Percentiles rank a stretch among this genome's conserved stretches.
Evolutionary conservation across 2,797 vertebrate genomes (phyloP).

Genomic region (Acipenser ruthenus): DNA sequence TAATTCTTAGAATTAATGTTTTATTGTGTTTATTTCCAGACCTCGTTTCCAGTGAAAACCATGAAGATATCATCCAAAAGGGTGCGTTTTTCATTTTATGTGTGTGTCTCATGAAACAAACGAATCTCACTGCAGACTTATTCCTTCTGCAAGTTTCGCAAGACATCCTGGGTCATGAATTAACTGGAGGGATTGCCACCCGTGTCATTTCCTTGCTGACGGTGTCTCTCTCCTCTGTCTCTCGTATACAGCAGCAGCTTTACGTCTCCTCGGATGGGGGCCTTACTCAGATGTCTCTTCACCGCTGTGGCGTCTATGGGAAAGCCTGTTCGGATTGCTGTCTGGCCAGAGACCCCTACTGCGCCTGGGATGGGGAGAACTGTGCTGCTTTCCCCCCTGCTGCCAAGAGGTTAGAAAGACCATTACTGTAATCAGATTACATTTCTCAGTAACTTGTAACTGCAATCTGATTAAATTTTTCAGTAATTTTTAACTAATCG

Average conservation of each 20-base stretch:
- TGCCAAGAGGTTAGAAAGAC: constrained; percentile 57
- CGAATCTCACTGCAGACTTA: background rate
- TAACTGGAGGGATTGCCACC: no score
- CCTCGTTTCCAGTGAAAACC: constrained; percentile 58
- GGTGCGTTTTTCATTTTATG: constrained; percentile 37
- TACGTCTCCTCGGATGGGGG: constrained; percentile 73
- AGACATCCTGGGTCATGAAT: no score
- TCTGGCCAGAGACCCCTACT: constrained; percentile 75
- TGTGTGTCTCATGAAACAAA: no score
- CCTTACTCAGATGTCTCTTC: constrained; percentile 74
- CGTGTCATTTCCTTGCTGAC: no score
- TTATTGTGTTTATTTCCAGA: constrained; percentile 36
- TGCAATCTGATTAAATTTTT: no score
- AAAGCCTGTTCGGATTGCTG: constrained; percentile 78
- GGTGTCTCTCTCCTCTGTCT: constrained; percentile 13
- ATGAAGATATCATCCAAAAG: constrained; percentile 73
- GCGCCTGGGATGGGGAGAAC: constrained; percentile 76
- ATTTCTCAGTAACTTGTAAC: no score
- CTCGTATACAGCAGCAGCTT: constrained; percentile 66
- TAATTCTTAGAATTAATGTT: background rate
- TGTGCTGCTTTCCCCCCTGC: constrained; percentile 73
- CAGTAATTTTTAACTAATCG: no score
- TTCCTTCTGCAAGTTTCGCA: background rate
- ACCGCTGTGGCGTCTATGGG: constrained; percentile 71
- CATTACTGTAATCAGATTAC: background rate